Evolutionary conservation across 1,140 invertebrate genomes (phyloP), one percentile per base, ranked within the genome.

Genomic region (Thrips palmi): DNA sequence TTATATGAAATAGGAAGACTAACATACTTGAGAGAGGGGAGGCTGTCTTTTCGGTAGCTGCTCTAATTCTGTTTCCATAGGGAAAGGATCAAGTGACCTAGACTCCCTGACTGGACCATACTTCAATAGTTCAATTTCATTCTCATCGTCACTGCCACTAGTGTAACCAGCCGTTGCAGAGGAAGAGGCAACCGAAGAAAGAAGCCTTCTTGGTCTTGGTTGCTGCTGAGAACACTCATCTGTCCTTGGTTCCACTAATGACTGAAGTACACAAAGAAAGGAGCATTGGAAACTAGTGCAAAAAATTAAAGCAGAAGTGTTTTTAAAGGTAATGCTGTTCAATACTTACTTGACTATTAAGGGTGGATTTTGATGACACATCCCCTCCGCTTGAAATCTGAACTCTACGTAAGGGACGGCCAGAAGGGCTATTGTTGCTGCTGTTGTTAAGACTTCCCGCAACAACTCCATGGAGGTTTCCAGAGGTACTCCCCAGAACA

Each of bases 381-480:
- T 19, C 15, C 12, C 21, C 41, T 47, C 12, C 43, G 37, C 24
- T 39, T 46, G 12, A 30, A 11, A 18, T 39, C 20, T 25, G 19
- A 37, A 19, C 7, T 39, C 27, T 21, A 25, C 20, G 4, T 23
- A 18, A 1, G 32, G 18, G n/a, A 28, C 27, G 7, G 47, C 43
- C 14, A 46, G 31, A 32, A 12, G 39, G 43, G 6, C 45, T 41
- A 2, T 48, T 34, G 18, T 46, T 45, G 7, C 42, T 25, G n/a
- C 42, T 21, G n/a, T 29, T 15, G 6, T 39, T 41, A 18, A 24
- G 14, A 43, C 46, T 56, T 43, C 20, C 47, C 46, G 24, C 15
- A 37, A 14, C 11, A 33, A 2, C 44, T 50, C 48, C 49, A 52
- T 53, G 52, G 52, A 54, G 51, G 55, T 54, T 49, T 56, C 54